Evolutionary conservation across 2,797 vertebrate genomes (phyloP).

Genomic region (Arctocebus calabarensis): DNA sequence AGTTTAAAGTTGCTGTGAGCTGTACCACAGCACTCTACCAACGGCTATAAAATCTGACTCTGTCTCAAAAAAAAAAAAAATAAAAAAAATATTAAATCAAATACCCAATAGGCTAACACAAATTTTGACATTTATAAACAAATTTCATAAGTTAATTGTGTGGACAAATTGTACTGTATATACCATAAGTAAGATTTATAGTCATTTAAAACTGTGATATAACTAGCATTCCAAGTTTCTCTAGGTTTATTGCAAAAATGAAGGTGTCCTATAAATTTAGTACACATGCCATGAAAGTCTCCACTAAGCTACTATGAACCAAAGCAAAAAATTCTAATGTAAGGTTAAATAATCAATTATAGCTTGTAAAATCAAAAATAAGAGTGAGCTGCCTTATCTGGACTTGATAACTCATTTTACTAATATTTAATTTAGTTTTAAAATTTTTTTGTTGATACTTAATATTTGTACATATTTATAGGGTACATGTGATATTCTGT

Average conservation of each 20-base stretch:
- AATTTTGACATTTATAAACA: not conserved
- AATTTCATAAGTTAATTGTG: not conserved
- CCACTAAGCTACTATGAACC: not conserved
- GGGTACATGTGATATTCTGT: no score
- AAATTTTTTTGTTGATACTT: not conserved
- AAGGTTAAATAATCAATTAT: not conserved
- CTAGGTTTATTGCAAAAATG: not conserved
- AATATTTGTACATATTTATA: no score
- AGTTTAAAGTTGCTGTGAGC: no score
- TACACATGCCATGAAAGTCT: not conserved
- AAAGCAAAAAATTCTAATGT: not conserved
- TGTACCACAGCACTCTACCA: no score
- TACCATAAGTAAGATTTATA: not conserved
- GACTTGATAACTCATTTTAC: not conserved
- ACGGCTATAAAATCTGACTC: no score
- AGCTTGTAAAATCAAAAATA: constrained; percentile 10
- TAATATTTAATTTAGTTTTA: constrained; percentile 24
- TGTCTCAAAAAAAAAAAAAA: no score
- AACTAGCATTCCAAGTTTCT: not conserved
- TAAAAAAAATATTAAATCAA: not conserved
- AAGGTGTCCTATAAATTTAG: not conserved
- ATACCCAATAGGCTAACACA: not conserved
- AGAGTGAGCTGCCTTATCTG: not conserved
- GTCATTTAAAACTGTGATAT: not conserved
- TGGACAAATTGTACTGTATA: not conserved